phyloP scores from a whole-genome alignment of 1,140 invertebrate genomes.

The Himalopsyche phryganea region DNA sequence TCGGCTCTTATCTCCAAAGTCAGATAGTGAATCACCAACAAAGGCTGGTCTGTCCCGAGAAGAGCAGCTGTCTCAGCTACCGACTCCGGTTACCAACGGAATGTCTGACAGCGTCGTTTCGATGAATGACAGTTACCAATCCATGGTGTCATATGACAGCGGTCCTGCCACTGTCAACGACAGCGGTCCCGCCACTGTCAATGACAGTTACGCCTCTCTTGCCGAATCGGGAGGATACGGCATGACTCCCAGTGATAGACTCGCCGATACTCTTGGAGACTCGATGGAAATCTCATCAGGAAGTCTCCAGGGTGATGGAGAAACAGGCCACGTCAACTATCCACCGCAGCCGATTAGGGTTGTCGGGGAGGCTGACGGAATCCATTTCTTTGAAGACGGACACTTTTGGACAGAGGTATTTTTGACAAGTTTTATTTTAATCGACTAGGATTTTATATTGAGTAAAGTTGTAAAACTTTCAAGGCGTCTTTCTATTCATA shows the following conservation, averaged over 20 bases:
- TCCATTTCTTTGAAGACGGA: conserved; percentile 88
- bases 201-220: conserved; percentile 30
- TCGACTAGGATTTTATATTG: not conserved
- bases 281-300: conserved; percentile 26
- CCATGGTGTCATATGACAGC: conserved; percentile 52
- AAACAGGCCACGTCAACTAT: conserved; percentile 43
- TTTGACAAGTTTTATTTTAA: no score
- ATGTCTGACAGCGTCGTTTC: conserved; percentile 45
- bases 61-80: conserved; percentile 9
- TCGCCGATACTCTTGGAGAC: conserved; percentile 24
- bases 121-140: conserved; percentile 54
- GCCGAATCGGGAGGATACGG: conserved; percentile 16
- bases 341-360: conserved; percentile 51
- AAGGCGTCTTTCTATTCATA: no score
- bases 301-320: conserved; percentile 20
- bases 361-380: conserved; percentile 66
- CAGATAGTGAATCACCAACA: conserved; percentile 31
- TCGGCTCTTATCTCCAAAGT: conserved; percentile 63
- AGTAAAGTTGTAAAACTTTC: not conserved
- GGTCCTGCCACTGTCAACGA: conserved; percentile 1
- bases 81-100: conserved; percentile 13
- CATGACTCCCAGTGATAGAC: conserved; percentile 20
- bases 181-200: conserved; percentile 6
- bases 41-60: conserved; percentile 29
- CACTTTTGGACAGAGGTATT: conserved; percentile 88